These are phyloP conservation scores for Cynopterus brachyotis DNA, from an alignment of 2,113 vertebrate genomes.

Conservation along the genomic window DNA sequence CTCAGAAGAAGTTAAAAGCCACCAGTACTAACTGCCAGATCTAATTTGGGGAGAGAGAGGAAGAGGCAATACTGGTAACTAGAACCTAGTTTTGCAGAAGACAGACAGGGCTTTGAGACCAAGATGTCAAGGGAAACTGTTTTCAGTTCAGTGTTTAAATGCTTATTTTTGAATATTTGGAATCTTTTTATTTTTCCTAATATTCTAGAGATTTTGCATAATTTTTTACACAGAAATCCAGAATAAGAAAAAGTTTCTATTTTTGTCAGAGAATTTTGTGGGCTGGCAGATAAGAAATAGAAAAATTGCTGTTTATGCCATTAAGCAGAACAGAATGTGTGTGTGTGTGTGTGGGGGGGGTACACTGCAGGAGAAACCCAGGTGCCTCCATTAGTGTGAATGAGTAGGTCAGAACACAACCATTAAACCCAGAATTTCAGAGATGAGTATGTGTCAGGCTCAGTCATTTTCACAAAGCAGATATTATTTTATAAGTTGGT, in stretches of 20 bases:
- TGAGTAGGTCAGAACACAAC: not conserved
- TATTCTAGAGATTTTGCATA: not conserved
- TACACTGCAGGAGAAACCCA: not conserved
- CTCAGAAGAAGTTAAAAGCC: not conserved
- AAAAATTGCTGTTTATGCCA: not conserved
- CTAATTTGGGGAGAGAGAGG: not conserved
- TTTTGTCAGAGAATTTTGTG: constrained; percentile 35
- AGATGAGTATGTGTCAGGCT: not conserved
- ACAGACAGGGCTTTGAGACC: constrained; percentile 13
- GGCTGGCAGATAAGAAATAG: not conserved
- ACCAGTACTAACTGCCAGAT: not conserved
- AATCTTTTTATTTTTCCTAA: not conserved
- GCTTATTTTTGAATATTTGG: not conserved
- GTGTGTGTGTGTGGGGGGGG: not conserved
- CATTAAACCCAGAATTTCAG: not conserved
- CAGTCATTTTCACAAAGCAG: not conserved
- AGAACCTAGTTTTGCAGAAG: constrained; percentile 5
- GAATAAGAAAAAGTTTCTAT: not conserved
- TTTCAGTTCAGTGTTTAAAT: constrained; percentile 16
- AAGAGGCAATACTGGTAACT: not conserved
- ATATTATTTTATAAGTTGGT: not conserved
- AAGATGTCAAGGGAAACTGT: not conserved
- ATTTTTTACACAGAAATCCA: constrained; percentile 20
- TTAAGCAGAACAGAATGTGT: not conserved
- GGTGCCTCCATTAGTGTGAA: not conserved